phyloP scores from a whole-genome alignment of 2,113 vertebrate genomes.

The Hyperopisus bebe region DNA sequence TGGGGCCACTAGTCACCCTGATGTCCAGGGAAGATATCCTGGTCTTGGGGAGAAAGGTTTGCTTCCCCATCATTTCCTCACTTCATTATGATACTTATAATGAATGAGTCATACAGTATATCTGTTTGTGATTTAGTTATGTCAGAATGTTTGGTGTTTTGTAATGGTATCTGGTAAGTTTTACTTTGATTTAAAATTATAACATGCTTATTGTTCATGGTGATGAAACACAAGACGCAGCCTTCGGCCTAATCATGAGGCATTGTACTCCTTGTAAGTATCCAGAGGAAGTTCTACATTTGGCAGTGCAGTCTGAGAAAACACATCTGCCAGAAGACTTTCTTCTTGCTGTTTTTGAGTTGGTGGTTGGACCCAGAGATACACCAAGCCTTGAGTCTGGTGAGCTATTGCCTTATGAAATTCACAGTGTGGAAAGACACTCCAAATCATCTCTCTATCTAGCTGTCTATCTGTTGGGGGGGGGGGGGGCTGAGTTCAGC shows the following conservation, averaged over 20 bases:
- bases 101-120: background rate
- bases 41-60: constrained; percentile 61
- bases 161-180: background rate
- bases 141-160: background rate
- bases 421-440: background rate
- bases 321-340: constrained; percentile 44
- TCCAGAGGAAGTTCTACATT: constrained; percentile 53
- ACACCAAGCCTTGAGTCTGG: background rate
- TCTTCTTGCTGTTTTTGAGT: constrained; percentile 53
- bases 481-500: background rate
- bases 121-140: background rate
- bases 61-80: background rate
- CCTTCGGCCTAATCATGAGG: background rate
- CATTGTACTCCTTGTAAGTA: constrained; percentile 46
- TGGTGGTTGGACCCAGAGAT: constrained; percentile 30
- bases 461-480: background rate
- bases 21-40: constrained; percentile 58
- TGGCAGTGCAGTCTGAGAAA: constrained; percentile 36
- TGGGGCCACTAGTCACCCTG: constrained; percentile 55
- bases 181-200: background rate
- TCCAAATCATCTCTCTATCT: background rate
- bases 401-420: background rate
- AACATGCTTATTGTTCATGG: background rate
- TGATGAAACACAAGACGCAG: background rate
- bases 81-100: background rate